phyloP scores from a whole-genome alignment of 2,113 vertebrate genomes.

The Hippolais icterina region DNA sequence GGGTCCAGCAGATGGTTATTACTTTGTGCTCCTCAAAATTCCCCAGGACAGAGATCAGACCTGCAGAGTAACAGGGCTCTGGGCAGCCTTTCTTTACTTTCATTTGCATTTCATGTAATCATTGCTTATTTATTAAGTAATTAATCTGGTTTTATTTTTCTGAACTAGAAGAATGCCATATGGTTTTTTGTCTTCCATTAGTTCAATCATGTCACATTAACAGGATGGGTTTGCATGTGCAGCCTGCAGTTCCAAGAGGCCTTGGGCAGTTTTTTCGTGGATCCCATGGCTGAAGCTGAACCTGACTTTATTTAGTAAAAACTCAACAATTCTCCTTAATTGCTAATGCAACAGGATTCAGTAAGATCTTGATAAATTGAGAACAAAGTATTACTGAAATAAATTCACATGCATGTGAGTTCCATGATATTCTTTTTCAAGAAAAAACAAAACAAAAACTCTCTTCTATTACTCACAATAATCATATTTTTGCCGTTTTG shows the following conservation, averaged over 20 bases:
- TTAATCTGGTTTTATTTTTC: slow-evolving; percentile 15
- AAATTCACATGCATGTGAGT: not conserved
- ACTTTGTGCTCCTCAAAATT: not conserved
- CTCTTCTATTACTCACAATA: not conserved
- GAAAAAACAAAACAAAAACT: not conserved
- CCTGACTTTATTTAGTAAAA: not conserved
- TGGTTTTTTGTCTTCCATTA: slow-evolving; percentile 14
- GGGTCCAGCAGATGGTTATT: not conserved
- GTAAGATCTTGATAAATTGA: not conserved
- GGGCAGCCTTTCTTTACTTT: not conserved
- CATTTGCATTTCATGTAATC: not conserved
- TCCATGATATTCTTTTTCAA: not conserved
- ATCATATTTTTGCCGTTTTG: not conserved
- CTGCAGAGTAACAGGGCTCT: not conserved
- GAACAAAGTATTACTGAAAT: not conserved
- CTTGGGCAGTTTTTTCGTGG: not conserved
- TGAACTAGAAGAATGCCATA: not conserved
- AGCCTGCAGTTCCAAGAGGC: not conserved
- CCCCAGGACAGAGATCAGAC: not conserved
- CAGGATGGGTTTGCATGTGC: not conserved
- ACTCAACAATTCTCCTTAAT: not conserved
- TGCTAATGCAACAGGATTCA: not conserved
- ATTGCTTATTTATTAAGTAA: not conserved
- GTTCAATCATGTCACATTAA: not conserved
- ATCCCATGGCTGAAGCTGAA: not conserved